phyloP scores from a whole-genome alignment of 2,888 invertebrate species.

The Sarcophaga carnaria region DNA sequence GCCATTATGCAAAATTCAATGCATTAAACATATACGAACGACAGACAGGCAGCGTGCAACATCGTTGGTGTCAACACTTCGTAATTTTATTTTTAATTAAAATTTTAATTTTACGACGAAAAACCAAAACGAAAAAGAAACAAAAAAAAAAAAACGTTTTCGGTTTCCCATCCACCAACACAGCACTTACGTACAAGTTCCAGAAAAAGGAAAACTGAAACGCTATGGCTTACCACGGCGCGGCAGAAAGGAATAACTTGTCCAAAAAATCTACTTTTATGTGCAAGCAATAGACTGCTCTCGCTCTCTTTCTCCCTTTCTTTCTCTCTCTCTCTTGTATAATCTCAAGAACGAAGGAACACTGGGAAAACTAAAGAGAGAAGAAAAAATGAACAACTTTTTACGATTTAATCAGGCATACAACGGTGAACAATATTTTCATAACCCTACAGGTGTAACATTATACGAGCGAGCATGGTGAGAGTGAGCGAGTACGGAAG shows the following conservation, averaged over 20 bases:
- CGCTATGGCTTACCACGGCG: neutral
- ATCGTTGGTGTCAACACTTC: conserved; percentile 30
- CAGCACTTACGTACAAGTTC: neutral
- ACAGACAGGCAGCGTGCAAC: neutral
- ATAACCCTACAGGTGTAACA: neutral
- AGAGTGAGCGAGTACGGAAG: no score
- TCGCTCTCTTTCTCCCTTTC: neutral
- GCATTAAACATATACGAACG: neutral
- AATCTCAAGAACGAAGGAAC: no score
- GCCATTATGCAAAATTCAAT: no score
- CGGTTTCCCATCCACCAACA: conserved; percentile 5
- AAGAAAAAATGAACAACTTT: conserved; percentile 35
- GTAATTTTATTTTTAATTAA: conserved; percentile 69
- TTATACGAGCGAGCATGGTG: no score
- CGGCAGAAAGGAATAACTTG: neutral
- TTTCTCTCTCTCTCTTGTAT: no score
- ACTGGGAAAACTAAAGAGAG: neutral
- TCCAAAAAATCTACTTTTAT: conserved; percentile 33
- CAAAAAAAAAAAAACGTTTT: conserved; percentile 42
- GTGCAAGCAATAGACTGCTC: conserved; percentile 27
- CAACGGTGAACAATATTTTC: conserved; percentile 29
- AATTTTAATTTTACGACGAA: conserved; percentile 66
- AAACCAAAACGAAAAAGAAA: no score
- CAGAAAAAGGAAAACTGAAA: conserved; percentile 11
- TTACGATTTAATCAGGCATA: conserved; percentile 44